Base-by-base conservation (phyloP, 2,888 invertebrate species). In the Himalopsyche anomala region DNA sequence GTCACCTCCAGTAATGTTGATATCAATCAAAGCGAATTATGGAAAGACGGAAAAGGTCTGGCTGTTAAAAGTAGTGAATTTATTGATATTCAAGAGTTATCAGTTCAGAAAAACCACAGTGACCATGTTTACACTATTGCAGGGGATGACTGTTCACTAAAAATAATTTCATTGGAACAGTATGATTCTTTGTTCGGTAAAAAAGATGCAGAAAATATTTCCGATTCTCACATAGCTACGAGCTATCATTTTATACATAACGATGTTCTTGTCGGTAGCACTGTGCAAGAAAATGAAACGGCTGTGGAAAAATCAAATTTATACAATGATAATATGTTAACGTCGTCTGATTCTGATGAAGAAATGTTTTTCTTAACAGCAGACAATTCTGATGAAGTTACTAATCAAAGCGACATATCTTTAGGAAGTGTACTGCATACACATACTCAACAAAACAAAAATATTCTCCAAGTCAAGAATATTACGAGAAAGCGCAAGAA, bases 131-230 rank as follows among this genome's bases (percentile, higher is more conserved):
- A 86, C n/a, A 83, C 87, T 9, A 84, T 87, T 80, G 19, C 87
- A 5, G 86, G 84, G 6, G 84, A 87, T 38, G 85, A 87, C 40
- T 84, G 84, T 82, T 86, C 87, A 12, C 40, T 87, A 38, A 84
- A 87, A 74, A 84, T 87, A 11, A 87, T 87, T 42, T 87, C 87
- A 15, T 69, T 86, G 5, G 86, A 87, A n/a, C 83, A 87, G 62
- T 86, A 82, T 36, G 86, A 87, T 38, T 80, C 85, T 11, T 40
- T 87, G 36, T 80, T 86, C 62, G 45, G 36, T 40, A 86, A 86
- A 86, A 55, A 56, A n/a, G 84, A 74, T 74, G 5, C 36, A 38
- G 74, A 74, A 36, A 74, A 74, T 74, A 36, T 74, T 9, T 74
- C 74, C 1, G 74, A 74, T 74, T 11, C 74, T 74, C 74, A 28